phyloP scores from a whole-genome alignment of 2,113 vertebrate species.

The Forbesichthys papilliferus region DNA sequence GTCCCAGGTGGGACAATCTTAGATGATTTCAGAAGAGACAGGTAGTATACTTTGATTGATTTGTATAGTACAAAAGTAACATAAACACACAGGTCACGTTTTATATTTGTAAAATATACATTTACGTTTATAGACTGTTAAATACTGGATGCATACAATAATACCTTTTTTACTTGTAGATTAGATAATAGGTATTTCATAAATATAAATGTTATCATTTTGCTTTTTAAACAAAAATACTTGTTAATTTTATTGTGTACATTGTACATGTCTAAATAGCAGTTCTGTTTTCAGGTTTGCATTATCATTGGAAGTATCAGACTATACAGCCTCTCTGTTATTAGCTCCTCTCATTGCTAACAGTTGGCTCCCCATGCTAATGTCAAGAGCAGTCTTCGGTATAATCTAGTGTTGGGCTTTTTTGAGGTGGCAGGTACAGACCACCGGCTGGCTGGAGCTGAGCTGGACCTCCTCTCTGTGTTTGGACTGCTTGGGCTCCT shows the following conservation, averaged over 20 bases:
- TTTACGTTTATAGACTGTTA: not conserved
- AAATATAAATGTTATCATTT: not conserved
- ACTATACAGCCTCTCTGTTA: constrained; percentile 17
- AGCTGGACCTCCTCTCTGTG: constrained; percentile 59
- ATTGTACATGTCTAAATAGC: not conserved
- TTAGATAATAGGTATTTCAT: not conserved
- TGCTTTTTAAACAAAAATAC: constrained; percentile 12
- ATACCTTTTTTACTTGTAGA: not conserved
- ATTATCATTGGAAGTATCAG: not conserved
- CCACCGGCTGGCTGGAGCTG: constrained; percentile 52
- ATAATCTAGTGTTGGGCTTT: constrained; percentile 59
- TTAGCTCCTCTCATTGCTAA: not conserved
- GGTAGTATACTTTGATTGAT: not conserved
- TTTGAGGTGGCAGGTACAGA: constrained; percentile 77
- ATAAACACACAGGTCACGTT: not conserved
- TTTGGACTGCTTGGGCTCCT: constrained; percentile 64
- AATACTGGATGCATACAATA: no score
- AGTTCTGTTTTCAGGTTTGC: not conserved
- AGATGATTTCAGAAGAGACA: not conserved
- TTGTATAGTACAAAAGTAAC: no score
- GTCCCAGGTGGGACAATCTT: not conserved
- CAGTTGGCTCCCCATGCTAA: constrained; percentile 4
- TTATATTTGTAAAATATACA: not conserved
- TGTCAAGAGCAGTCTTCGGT: not conserved
- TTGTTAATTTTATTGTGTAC: not conserved